Percentiles rank a stretch among this genome's conserved stretches.
Evolutionary conservation across 2,888 invertebrate species (phyloP).

Genomic region (Hypselothyrea guttata): DNA sequence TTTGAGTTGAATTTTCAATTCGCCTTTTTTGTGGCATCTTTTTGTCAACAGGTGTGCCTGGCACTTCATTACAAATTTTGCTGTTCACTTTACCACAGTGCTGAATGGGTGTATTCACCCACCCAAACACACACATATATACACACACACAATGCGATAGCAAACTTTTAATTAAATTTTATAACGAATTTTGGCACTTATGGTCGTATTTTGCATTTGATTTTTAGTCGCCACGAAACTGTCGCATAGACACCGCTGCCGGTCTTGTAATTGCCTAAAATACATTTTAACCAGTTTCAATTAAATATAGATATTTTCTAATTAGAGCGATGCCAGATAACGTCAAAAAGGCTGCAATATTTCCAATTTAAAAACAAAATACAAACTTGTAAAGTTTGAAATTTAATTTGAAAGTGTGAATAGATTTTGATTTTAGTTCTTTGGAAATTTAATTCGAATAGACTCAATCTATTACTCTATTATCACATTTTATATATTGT

Average conservation of each 20-base stretch:
- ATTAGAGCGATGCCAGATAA: neutral
- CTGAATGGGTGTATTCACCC: neutral
- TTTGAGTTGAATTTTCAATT: constrained; percentile 39
- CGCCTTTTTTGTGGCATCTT: constrained; percentile 16
- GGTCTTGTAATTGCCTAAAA: constrained; percentile 41
- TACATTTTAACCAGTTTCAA: neutral
- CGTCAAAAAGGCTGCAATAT: too few species aligned
- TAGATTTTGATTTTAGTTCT: too few species aligned
- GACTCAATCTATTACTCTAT: too few species aligned
- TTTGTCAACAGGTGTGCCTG: constrained; percentile 68
- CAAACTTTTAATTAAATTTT: constrained; percentile 70
- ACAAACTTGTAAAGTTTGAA: too few species aligned
- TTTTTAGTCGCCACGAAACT: constrained; percentile 65
- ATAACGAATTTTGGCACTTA: constrained; percentile 60
- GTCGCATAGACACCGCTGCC: constrained; percentile 59
- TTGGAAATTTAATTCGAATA: too few species aligned
- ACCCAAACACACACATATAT: too few species aligned
- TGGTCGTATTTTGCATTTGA: constrained; percentile 46
- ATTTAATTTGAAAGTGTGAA: too few species aligned
- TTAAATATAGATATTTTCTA: constrained; percentile 13
- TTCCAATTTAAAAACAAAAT: too few species aligned
- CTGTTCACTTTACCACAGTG: constrained; percentile 13
- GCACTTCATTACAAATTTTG: constrained; percentile 62
- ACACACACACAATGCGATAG: constrained; percentile 20
- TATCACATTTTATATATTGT: too few species aligned